phyloP scores from a whole-genome alignment of 2,797 vertebrate species.

The Scomberomorus guttatus region DNA sequence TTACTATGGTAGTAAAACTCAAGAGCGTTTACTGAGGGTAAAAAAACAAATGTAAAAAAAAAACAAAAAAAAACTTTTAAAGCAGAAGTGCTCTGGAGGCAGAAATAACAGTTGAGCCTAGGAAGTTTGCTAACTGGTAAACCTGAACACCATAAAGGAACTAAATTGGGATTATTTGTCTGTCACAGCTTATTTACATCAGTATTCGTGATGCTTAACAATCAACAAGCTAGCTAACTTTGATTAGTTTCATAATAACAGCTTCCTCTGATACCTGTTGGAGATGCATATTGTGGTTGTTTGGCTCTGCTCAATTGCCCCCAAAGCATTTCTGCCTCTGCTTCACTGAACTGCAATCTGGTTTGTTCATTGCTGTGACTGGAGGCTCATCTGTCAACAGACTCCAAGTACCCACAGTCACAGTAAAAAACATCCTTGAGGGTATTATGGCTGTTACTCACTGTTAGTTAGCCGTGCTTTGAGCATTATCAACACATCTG shows the following conservation, averaged over 20 bases:
- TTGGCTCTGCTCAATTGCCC: neutral
- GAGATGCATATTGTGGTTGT: neutral
- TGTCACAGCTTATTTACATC: constrained; percentile 10
- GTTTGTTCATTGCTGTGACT: neutral
- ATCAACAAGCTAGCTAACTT: neutral
- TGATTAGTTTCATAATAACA: neutral
- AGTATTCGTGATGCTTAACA: neutral
- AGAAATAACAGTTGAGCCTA: neutral
- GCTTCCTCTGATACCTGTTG: neutral
- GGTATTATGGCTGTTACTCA: constrained; percentile 10
- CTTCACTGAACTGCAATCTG: neutral
- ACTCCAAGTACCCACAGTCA: constrained; percentile 6
- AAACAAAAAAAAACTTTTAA: neutral
- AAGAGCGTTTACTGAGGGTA: neutral
- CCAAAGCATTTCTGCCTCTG: constrained; percentile 6
- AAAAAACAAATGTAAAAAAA: neutral
- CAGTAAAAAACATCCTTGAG: constrained; percentile 8
- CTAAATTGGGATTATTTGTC: neutral
- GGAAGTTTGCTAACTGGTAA: neutral
- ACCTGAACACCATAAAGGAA: neutral
- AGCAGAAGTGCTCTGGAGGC: constrained; percentile 15
- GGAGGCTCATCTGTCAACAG: neutral
- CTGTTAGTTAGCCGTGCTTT: neutral
- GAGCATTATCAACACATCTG: neutral
- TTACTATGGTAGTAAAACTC: neutral